A percentile compares a stretch with the other conserved stretches of the same genome.
These are phyloP conservation scores for Drosophila kikkawai DNA, from an alignment of 1,140 invertebrate species.

Conservation along the genomic window DNA sequence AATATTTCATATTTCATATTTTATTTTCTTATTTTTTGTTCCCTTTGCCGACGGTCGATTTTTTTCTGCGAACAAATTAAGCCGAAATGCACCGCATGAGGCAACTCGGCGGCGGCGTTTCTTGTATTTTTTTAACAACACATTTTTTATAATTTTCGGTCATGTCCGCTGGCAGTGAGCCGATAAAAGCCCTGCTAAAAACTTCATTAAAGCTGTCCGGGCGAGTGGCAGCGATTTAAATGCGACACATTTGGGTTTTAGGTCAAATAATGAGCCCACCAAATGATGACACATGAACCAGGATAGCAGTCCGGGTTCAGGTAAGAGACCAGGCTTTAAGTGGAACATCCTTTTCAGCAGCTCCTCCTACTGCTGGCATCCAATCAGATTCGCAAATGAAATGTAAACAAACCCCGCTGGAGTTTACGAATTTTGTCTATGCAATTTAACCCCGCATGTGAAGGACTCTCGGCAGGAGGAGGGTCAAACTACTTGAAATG, in stretches of 20 bases:
- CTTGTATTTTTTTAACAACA: conserved; percentile 39
- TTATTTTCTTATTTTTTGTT: conserved; percentile 3
- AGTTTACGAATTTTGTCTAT: conserved; percentile 72
- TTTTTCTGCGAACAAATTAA: conserved; percentile 79
- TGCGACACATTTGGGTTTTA: conserved; percentile 59
- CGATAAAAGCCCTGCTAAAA: conserved; percentile 77
- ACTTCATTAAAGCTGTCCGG: conserved; percentile 71
- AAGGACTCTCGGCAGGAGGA: conserved; percentile 11
- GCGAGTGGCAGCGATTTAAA: conserved; percentile 57
- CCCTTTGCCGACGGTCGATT: conserved; percentile 20
- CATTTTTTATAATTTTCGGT: conserved; percentile 53
- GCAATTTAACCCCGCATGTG: conserved; percentile 64
- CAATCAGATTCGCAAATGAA: conserved; percentile 78
- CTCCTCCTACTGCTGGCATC: conserved; percentile 9
- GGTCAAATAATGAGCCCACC: conserved; percentile 28
- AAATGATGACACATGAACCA: conserved; percentile 38
- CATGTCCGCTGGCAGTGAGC: conserved; percentile 53
- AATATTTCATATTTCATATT: conserved; percentile 62
- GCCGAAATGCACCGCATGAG: conserved; percentile 68
- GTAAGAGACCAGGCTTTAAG: conserved; percentile 16
- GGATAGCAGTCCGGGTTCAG: conserved; percentile 4
- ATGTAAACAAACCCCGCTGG: conserved; percentile 67
- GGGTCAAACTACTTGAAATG: conserved; percentile 70
- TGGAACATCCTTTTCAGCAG: conserved; percentile 9
- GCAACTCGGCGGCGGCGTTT: conserved; percentile 27